A percentile compares a stretch with the other conserved stretches of the same genome.
These are phyloP conservation scores for Heliconius congener DNA, from an alignment of 1,140 invertebrate species.

Conservation along the genomic window DNA sequence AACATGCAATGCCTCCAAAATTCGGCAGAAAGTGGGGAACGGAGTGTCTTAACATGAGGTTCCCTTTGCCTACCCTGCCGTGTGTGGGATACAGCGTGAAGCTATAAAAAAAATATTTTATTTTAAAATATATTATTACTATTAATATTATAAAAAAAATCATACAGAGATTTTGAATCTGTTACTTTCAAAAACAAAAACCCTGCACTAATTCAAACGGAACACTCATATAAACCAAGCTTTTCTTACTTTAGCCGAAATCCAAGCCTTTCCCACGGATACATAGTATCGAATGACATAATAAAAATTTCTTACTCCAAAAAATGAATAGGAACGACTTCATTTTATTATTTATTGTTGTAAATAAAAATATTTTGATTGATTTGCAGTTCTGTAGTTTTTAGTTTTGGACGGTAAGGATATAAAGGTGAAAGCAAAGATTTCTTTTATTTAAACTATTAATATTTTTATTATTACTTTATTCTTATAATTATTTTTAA, in stretches of 20 bases:
- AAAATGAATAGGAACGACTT: neutral
- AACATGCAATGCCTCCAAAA: no score
- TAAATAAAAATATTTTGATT: neutral
- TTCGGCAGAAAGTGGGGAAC: no score
- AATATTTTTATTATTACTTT: no score
- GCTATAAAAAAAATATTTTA: no score
- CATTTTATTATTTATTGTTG: neutral
- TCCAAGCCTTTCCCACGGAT: neutral
- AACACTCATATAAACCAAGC: neutral
- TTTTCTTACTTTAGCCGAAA: neutral
- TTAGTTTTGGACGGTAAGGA: neutral
- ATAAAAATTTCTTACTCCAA: constrained; percentile 1
- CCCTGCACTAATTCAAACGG: neutral
- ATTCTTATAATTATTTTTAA: no score
- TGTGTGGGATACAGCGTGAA: no score
- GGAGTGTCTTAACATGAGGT: no score
- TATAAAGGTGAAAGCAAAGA: no score
- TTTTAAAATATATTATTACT: no score
- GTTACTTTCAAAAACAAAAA: neutral
- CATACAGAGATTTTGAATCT: neutral
- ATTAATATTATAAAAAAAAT: neutral
- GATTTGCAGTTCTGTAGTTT: neutral
- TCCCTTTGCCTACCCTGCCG: no score
- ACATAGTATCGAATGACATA: constrained; percentile 2
- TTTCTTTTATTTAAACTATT: no score